Conservation (phyloP, 1,140 invertebrate genomes). For the Eulimnadia texana region DNA sequence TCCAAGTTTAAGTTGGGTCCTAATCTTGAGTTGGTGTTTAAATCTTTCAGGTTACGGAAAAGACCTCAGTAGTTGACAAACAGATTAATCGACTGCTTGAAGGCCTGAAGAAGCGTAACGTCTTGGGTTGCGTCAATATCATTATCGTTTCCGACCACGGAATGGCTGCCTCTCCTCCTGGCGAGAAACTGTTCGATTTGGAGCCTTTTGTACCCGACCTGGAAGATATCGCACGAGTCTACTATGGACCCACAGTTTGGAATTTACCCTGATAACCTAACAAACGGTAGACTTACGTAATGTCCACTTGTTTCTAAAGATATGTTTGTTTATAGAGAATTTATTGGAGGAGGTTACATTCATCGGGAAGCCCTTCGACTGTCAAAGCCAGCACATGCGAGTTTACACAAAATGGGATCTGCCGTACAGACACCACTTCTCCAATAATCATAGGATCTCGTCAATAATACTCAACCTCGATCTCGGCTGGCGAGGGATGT, state of each 20-base stretch:
- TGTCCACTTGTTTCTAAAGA: neutral
- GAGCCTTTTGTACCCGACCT: constrained; percentile 23
- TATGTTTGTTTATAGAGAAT: neutral
- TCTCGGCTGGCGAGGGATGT: neutral
- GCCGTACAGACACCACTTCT: constrained; percentile 5
- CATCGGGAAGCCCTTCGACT: constrained; percentile 6
- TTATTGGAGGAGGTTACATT: constrained; percentile 2
- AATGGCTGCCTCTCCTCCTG: constrained; percentile 27
- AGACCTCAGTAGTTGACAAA: constrained; percentile 24
- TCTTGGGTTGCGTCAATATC: constrained; percentile 30
- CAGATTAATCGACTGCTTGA: constrained; percentile 25
- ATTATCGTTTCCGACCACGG: constrained; percentile 38
- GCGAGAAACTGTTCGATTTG: constrained; percentile 25
- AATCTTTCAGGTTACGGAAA: constrained; percentile 22
- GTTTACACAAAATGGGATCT: constrained; percentile 8
- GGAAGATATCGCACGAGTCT: constrained; percentile 13
- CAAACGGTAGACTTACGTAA: constrained; percentile 15
- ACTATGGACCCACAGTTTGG: constrained; percentile 16
- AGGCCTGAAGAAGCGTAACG: constrained; percentile 22
- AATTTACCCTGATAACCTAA: constrained; percentile 17
- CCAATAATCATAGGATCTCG: neutral
- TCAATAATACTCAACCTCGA: constrained; percentile 8
- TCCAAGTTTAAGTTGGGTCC: neutral
- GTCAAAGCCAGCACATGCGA: constrained; percentile 10
- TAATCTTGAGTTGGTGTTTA: neutral